A percentile compares a stretch with the other conserved stretches of the same genome.
These are phyloP conservation scores for Telmatherina bonti DNA, from an alignment of 2,797 vertebrate genomes.

Conservation along the genomic window DNA sequence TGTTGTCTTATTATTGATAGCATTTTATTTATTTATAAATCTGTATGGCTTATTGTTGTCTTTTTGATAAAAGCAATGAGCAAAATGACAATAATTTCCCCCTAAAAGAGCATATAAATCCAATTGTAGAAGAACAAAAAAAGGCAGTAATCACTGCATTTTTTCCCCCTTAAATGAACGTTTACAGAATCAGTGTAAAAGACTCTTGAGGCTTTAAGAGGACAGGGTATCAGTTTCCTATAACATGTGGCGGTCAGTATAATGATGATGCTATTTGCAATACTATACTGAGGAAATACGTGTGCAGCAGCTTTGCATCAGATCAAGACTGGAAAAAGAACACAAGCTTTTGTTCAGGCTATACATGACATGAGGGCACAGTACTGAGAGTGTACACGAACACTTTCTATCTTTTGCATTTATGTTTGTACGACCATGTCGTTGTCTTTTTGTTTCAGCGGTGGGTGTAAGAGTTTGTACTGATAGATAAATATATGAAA, in stretches of 20 bases:
- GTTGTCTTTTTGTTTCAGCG: slow-evolving; percentile 63
- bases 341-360: slow-evolving; percentile 21
- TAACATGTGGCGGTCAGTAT: slow-evolving; percentile 32
- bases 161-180: neutral
- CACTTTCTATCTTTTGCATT: slow-evolving; percentile 7
- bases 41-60: neutral
- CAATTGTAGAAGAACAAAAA: neutral
- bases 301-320: slow-evolving; percentile 10
- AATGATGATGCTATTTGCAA: slow-evolving; percentile 21
- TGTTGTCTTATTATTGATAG: neutral
- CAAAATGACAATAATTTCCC: neutral
- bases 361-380: slow-evolving; percentile 35
- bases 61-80: neutral
- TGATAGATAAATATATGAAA: slow-evolving; percentile 80
- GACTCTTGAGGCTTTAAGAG: neutral
- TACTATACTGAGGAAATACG: slow-evolving; percentile 8
- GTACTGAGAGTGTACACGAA: slow-evolving; percentile 16
- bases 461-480: slow-evolving; percentile 51
- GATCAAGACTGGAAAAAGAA: slow-evolving; percentile 20
- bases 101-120: neutral
- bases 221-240: neutral
- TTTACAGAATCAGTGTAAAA: neutral
- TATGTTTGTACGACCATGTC: slow-evolving; percentile 12
- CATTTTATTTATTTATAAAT: neutral
- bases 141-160: neutral